Percentiles rank a stretch among this genome's conserved stretches.
Evolutionary conservation across 2,113 vertebrate genomes (phyloP).

Genomic region (Ginglymostoma cirratum): DNA sequence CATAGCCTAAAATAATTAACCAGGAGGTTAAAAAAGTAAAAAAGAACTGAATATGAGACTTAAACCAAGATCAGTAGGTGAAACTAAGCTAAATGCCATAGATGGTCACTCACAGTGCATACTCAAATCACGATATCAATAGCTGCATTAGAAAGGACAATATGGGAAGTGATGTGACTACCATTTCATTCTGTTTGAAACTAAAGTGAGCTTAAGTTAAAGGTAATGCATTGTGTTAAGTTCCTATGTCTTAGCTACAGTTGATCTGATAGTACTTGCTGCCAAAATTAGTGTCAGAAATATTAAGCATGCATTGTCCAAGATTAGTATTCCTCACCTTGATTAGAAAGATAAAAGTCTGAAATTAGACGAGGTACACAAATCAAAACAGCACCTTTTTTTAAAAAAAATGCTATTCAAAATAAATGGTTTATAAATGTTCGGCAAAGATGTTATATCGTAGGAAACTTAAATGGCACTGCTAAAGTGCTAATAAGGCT

Average conservation of each 20-base stretch:
- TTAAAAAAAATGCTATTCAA: neutral
- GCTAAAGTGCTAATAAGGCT: neutral
- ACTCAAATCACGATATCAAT: neutral
- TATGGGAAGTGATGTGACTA: neutral
- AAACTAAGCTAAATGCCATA: neutral
- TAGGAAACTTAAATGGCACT: neutral
- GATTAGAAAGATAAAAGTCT: neutral
- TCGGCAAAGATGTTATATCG: neutral
- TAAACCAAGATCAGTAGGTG: neutral
- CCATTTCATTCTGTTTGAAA: neutral
- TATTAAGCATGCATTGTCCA: neutral
- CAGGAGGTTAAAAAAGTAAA: neutral
- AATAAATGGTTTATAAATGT: neutral
- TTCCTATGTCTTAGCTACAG: neutral
- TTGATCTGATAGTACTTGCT: neutral
- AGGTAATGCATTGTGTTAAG: neutral
- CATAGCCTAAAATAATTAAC: neutral
- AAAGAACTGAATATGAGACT: neutral
- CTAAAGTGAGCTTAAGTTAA: neutral
- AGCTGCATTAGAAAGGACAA: neutral
- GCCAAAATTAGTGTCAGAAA: neutral
- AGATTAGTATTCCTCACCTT: neutral
- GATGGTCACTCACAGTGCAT: neutral
- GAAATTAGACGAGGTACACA: neutral
- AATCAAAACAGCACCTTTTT: neutral